These are phyloP conservation scores for Chaetura pelagica DNA, from an alignment of 2,113 vertebrate species.

Conservation along the genomic window DNA sequence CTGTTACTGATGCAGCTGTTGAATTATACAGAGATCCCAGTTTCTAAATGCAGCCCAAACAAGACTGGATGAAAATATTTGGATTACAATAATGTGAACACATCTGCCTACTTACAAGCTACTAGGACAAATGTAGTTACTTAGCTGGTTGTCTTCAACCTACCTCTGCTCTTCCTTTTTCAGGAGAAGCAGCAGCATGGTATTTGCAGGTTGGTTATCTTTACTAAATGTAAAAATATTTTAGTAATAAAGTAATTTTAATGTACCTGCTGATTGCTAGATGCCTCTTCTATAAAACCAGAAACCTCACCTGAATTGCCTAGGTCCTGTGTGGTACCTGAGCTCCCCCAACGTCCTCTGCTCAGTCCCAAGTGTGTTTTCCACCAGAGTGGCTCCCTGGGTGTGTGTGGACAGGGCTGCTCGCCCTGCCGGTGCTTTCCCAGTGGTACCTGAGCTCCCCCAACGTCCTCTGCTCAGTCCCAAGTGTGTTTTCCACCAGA, in stretches of 20 bases:
- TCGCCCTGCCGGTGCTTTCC: rapidly evolving
- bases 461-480: rapidly evolving
- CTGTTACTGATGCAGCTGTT: background rate
- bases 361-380: background rate
- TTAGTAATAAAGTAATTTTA: conserved; percentile 26
- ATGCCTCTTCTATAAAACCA: background rate
- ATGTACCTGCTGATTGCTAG: rapidly evolving
- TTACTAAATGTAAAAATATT: conserved; percentile 2
- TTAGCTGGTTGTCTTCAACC: background rate
- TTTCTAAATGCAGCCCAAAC: background rate
- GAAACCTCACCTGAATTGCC: background rate
- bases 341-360: background rate
- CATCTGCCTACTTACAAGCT: conserved; percentile 33
- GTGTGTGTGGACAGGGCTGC: rapidly evolving
- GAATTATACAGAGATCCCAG: background rate
- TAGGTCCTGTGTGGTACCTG: rapidly evolving
- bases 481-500: background rate
- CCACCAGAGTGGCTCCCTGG: background rate
- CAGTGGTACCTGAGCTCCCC: background rate
- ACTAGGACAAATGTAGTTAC: background rate
- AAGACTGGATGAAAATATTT: conserved; percentile 2
- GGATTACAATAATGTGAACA: background rate
- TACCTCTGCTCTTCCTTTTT: background rate
- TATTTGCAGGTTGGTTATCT: background rate
- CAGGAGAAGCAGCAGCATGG: background rate